A percentile compares a stretch with the other conserved stretches of the same genome.
These are phyloP conservation scores for Saturnia pavonia DNA, from an alignment of 2,888 invertebrate species.

Conservation along the genomic window DNA sequence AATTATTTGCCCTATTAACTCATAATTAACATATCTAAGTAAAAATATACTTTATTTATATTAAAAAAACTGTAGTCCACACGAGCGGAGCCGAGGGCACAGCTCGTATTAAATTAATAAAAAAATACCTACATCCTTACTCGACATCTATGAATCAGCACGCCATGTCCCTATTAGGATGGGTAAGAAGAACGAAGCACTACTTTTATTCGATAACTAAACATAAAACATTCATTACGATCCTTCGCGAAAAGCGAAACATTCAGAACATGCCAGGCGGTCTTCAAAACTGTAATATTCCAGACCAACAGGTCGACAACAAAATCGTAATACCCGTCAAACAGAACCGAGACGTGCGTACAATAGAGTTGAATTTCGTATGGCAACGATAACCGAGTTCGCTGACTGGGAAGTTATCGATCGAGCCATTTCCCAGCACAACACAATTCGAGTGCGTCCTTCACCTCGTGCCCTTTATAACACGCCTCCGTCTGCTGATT, in stretches of 20 bases:
- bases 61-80: no score
- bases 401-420: conserved; percentile 58
- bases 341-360: conserved; percentile 21
- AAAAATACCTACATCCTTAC: no score
- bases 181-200: not conserved
- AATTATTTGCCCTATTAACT: no score
- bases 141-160: not conserved
- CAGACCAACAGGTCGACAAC: conserved; percentile 52
- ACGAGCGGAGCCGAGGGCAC: no score
- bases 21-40: no score
- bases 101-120: no score
- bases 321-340: conserved; percentile 12
- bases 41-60: no score
- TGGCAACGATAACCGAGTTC: conserved; percentile 16
- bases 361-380: conserved; percentile 38
- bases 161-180: not conserved
- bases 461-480: conserved; percentile 25
- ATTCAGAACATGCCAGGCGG: not conserved
- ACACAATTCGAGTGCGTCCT: conserved; percentile 31
- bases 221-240: not conserved
- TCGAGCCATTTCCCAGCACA: conserved; percentile 51
- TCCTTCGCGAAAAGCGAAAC: not conserved
- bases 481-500: conserved; percentile 20
- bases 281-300: not conserved
- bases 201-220: not conserved